Evolutionary conservation across 2,888 invertebrate species (phyloP), one percentile per base, ranked within the genome.

Genomic region (Pemphredon lugubris): DNA sequence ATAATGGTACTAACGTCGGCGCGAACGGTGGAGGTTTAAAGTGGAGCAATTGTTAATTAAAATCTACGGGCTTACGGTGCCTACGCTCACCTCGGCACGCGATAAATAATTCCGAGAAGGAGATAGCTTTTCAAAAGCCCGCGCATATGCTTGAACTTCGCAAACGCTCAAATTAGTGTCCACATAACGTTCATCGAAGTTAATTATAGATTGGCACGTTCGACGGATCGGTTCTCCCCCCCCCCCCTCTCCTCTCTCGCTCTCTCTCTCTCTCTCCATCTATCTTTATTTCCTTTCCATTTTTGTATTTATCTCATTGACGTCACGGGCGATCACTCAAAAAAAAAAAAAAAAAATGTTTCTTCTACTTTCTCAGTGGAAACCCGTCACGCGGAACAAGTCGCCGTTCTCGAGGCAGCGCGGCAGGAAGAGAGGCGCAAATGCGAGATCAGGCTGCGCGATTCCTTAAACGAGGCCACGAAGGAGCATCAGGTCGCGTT

Each of bases 401-500:
- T 88, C 2, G 68, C 78, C 5, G 67, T 63, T 1, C 67, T 88
- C 57, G 87, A 89, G 39, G 75, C 75, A 14, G 76, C 83, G 7
- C 39, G 84, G 16, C 77, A 81, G n/a, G 86, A 88, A 13, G 87
- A 88, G 68, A 83, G 84, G 30, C 76, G 81, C 2, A 85, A 81
- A 14, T 82, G 81, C 44, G 86, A 87, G 60, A 73, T 75, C 6
- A 81, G 84, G 23, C 60, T 89, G 16, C 83, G 85, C 39, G 82
- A 80, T n/a, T 81, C 83, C 2, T 66, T 88, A 9, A 80, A 81
- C 14, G 84, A 86, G 37, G 79, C 83, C 6, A 77, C 81, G 9
- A 86, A 85, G 53, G 89, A 90, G 42, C 87, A 88, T 59, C 81
- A 85, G 9, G 72, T 80, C 9, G 76, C 84, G 47, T 82, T 89